Conservation (phyloP, 2,113 vertebrate species). For the Ceratotherium simum region DNA sequence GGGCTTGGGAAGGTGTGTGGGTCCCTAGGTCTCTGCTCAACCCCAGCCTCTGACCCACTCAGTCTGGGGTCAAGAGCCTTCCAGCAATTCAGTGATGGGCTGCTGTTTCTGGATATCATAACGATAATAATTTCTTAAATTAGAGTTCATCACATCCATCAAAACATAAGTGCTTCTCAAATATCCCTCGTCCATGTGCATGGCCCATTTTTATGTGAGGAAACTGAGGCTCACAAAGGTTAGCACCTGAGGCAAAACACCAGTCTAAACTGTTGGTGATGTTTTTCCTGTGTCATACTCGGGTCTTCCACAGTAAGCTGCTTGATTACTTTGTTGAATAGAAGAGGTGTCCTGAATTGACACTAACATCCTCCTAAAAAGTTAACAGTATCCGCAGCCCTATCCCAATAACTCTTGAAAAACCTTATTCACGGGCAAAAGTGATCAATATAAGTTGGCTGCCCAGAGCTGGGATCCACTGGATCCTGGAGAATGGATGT, state of each 20-base stretch:
- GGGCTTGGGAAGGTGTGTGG: neutral
- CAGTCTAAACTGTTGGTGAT: neutral
- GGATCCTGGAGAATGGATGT: conserved; percentile 1
- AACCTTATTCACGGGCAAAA: neutral
- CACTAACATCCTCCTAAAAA: neutral
- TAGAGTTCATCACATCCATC: neutral
- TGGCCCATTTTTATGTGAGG: neutral
- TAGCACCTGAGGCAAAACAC: neutral
- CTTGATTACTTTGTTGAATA: neutral
- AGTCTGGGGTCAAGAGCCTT: neutral
- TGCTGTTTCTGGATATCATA: neutral
- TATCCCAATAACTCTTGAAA: neutral
- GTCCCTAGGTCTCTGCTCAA: neutral
- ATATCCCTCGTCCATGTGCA: neutral
- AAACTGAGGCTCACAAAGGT: conserved; percentile 20
- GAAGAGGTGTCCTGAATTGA: neutral
- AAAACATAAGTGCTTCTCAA: neutral
- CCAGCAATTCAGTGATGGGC: neutral
- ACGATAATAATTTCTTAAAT: neutral
- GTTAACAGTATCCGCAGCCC: neutral
- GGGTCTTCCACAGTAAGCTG: neutral
- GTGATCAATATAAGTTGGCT: neutral
- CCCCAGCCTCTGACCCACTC: neutral
- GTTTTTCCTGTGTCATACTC: neutral
- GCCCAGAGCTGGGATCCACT: neutral